Percentiles rank a stretch among this genome's conserved stretches.
Conservation (phyloP, 2,113 vertebrate species). For the Daubentonia madagascariensis region DNA sequence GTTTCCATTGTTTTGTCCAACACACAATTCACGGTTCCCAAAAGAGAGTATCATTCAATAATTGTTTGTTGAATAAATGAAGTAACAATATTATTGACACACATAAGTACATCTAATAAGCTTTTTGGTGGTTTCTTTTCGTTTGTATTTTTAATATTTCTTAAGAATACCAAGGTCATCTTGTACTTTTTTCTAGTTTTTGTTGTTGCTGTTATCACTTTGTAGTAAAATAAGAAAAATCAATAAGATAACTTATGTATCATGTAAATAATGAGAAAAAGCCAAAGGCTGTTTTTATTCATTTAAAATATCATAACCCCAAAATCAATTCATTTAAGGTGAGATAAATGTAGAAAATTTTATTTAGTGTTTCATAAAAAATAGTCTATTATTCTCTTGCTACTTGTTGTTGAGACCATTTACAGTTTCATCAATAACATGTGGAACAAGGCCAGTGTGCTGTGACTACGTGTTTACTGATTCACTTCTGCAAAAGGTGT, state of each 20-base stretch:
- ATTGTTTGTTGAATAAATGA: neutral
- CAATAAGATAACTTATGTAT: neutral
- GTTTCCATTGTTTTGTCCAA: neutral
- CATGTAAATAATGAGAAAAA: neutral
- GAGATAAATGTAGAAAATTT: neutral
- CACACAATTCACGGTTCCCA: neutral
- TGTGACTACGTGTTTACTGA: neutral
- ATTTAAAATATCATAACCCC: neutral
- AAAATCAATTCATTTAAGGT: neutral
- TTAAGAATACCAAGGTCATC: neutral
- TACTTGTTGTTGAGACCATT: neutral
- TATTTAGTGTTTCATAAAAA: neutral
- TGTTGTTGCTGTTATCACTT: neutral
- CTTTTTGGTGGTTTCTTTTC: neutral
- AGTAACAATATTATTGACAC: neutral
- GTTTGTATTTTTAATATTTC: neutral
- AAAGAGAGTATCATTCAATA: neutral
- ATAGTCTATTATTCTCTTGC: neutral
- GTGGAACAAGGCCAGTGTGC: fast-evolving
- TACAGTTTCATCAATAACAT: fast-evolving
- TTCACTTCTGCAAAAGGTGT: neutral
- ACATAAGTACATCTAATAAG: neutral
- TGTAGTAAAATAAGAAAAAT: neutral
- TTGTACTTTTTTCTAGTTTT: neutral
- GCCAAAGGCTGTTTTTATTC: neutral